Evolutionary conservation across 2,797 vertebrate species (phyloP).

Genomic region (Cyclura pinguis): DNA sequence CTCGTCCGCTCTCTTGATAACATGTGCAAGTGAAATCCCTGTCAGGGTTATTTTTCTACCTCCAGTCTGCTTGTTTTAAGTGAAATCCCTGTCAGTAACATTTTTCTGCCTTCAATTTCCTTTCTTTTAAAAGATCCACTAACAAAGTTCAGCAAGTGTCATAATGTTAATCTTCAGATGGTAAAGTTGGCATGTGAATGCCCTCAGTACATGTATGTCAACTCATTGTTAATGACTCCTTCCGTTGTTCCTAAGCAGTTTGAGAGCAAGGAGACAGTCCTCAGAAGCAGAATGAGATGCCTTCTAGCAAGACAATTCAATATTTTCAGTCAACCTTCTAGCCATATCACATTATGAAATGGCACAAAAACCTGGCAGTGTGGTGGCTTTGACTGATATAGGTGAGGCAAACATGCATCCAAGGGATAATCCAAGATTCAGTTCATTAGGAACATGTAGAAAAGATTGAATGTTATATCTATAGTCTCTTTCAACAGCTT

Average conservation of each 20-base stretch:
- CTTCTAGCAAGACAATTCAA: neutral
- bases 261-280: slow-evolving; percentile 7
- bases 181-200: neutral
- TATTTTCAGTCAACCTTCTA: slow-evolving; percentile 4
- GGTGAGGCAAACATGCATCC: neutral
- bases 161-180: slow-evolving; percentile 14
- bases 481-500: neutral
- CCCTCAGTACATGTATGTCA: slow-evolving; percentile 18
- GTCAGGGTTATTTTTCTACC: neutral
- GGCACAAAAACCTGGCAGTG: neutral
- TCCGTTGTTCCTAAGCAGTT: slow-evolving; percentile 4
- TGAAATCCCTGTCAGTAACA: neutral
- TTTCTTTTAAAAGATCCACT: slow-evolving; percentile 10
- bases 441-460: neutral
- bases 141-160: slow-evolving; percentile 18
- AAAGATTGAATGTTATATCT: neutral
- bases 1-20: neutral
- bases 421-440: neutral
- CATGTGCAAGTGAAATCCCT: neutral
- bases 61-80: neutral
- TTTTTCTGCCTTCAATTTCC: neutral
- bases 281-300: slow-evolving; percentile 15
- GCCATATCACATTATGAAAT: neutral
- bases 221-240: neutral
- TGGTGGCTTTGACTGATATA: neutral